Conservation (phyloP, 2,113 vertebrate species). For the Ibidorhyncha struthersii region DNA sequence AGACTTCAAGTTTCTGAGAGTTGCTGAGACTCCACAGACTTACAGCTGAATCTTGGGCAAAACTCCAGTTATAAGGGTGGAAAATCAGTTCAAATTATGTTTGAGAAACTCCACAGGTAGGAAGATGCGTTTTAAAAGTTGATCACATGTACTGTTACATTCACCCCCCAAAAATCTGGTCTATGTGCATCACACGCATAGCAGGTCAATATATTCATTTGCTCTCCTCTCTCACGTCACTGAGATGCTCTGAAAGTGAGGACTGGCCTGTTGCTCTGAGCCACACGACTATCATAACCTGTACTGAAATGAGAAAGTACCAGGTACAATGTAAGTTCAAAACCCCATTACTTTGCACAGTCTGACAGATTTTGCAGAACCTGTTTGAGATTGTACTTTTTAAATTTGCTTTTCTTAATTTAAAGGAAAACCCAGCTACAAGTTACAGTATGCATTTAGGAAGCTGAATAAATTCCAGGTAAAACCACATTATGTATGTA, state of each 20-base stretch:
- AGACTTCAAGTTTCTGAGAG: neutral
- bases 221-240: rapidly evolving
- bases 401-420: neutral
- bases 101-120: neutral
- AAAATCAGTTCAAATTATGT: neutral
- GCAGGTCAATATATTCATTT: neutral
- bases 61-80: neutral
- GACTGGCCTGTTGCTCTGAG: neutral
- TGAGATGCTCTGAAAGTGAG: neutral
- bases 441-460: neutral
- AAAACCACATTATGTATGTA: neutral
- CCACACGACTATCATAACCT: neutral
- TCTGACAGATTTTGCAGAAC: neutral
- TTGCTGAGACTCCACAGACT: neutral
- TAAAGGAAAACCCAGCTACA: neutral
- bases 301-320: neutral
- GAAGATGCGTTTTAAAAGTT: neutral
- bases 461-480: neutral
- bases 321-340: neutral
- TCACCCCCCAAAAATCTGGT: neutral
- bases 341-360: neutral
- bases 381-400: neutral
- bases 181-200: rapidly evolving
- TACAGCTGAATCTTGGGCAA: neutral
- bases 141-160: neutral